A percentile compares a stretch with the other conserved stretches of the same genome.
These are phyloP conservation scores for Falco berigora DNA, from an alignment of 2,797 vertebrate genomes.

Conservation along the genomic window DNA sequence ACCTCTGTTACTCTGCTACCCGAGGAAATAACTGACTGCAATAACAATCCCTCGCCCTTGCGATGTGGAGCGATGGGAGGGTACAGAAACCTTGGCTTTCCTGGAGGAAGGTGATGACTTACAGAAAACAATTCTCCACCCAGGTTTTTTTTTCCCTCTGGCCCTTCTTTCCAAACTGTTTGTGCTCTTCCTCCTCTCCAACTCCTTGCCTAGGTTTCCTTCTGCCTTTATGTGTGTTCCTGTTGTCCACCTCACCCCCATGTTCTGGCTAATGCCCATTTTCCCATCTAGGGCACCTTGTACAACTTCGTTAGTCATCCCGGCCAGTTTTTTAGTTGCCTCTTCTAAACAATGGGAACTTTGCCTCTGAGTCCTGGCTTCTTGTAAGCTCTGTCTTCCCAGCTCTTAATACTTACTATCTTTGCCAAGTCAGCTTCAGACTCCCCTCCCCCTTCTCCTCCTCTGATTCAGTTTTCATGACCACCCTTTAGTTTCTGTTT, in stretches of 20 bases:
- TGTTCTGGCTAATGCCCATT: neutral
- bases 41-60: neutral
- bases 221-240: neutral
- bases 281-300: neutral
- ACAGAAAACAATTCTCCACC: neutral
- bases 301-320: neutral
- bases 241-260: neutral
- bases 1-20: neutral
- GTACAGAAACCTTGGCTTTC: neutral
- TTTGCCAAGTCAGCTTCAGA: neutral
- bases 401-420: neutral
- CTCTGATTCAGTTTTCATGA: neutral
- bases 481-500: conserved; percentile 13
- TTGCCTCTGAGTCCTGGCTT: neutral
- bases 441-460: neutral
- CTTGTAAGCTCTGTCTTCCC: neutral
- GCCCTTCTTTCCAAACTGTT: neutral
- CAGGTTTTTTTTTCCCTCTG: neutral
- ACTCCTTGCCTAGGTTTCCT: neutral
- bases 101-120: neutral
- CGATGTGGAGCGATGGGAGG: neutral
- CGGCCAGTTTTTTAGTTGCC: neutral
- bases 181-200: neutral
- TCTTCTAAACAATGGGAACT: neutral
- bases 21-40: neutral